Percentiles rank a stretch among this genome's conserved stretches.
Evolutionary conservation across 2,797 vertebrate species (phyloP).

Genomic region (Acanthiza pusilla): DNA sequence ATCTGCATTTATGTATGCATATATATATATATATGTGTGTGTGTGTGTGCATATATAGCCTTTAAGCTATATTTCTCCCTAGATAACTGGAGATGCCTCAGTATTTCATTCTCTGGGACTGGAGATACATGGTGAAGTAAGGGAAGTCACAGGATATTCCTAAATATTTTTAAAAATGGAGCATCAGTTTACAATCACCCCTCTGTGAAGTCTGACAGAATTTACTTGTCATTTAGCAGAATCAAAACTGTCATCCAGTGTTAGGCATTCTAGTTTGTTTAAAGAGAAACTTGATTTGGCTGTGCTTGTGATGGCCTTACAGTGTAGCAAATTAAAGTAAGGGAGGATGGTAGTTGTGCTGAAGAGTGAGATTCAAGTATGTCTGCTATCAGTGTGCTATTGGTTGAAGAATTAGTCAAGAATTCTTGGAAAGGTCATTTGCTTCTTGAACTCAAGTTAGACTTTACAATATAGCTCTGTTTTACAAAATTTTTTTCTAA

Average conservation of each 20-base stretch:
- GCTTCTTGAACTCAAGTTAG: not conserved
- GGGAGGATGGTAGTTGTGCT: not conserved
- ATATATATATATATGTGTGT: no score
- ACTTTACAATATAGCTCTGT: not conserved
- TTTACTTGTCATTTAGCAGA: not conserved
- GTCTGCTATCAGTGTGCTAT: not conserved
- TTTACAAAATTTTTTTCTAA: not conserved
- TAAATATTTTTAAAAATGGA: not conserved
- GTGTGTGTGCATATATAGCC: not conserved
- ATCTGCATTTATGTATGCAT: not conserved
- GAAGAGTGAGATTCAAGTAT: not conserved
- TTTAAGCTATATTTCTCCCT: not conserved
- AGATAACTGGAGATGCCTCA: not conserved
- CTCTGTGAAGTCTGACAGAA: not conserved
- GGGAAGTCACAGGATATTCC: not conserved
- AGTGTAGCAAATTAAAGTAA: not conserved
- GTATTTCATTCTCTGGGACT: not conserved
- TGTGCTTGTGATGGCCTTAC: not conserved
- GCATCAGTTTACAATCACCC: not conserved
- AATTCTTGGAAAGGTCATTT: not conserved
- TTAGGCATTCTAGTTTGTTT: not conserved
- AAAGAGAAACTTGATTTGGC: not conserved
- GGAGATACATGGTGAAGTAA: not conserved
- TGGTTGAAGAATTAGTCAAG: not conserved
- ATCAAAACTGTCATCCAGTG: not conserved